Evolutionary conservation across 2,113 vertebrate species (phyloP).

Genomic region (Callithrix jacchus): DNA sequence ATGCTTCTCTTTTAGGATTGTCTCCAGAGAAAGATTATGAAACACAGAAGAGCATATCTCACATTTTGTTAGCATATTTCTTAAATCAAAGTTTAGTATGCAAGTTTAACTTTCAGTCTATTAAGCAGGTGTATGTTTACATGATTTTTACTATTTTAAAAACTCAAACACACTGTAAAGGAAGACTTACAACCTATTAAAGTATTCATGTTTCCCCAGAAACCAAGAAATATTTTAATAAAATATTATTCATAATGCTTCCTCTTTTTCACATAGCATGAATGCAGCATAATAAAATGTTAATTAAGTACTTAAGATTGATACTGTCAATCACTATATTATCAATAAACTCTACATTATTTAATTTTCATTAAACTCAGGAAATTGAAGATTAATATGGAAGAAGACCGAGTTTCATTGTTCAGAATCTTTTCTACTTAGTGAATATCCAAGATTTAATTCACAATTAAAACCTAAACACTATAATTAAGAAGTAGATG

Average conservation of each 20-base stretch:
- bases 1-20: neutral
- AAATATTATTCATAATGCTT: neutral
- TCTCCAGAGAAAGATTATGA: neutral
- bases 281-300: neutral
- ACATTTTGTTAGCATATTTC: neutral
- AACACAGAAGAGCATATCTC: neutral
- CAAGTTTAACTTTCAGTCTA: neutral
- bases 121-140: neutral
- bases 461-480: neutral
- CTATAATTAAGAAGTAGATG: neutral
- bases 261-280: neutral
- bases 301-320: neutral
- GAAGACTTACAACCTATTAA: neutral
- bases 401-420: neutral
- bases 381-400: neutral
- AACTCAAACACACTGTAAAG: neutral
- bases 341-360: neutral
- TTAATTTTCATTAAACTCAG: neutral
- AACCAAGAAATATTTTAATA: neutral
- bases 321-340: neutral
- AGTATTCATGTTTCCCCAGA: neutral
- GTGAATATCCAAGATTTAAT: neutral
- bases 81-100: neutral
- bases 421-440: neutral
- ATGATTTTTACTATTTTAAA: neutral